Percentiles rank a stretch among this genome's conserved stretches.
Evolutionary conservation across 2,888 invertebrate genomes (phyloP).

Genomic region (Leptopilina myrica): DNA sequence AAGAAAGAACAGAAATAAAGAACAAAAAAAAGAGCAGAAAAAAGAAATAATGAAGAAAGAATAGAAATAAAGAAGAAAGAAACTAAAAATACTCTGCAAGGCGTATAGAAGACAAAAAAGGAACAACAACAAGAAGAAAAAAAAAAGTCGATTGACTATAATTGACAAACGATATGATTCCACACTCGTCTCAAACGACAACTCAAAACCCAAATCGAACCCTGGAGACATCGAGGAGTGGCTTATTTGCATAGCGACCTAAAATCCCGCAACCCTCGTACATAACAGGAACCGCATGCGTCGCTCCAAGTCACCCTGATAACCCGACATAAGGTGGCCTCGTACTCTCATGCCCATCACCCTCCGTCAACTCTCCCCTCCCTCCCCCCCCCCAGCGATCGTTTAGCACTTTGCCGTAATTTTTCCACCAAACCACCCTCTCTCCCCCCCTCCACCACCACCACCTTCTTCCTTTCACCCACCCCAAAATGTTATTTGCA

Average conservation of each 20-base stretch:
- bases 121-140: neutral
- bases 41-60: no score
- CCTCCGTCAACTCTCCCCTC: slow-evolving; percentile 50
- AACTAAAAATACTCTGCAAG: no score
- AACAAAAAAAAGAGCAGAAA: no score
- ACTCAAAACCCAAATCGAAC: slow-evolving; percentile 72
- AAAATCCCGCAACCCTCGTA: slow-evolving; percentile 62
- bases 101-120: neutral
- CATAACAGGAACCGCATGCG: slow-evolving; percentile 69
- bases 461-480: slow-evolving; percentile 53
- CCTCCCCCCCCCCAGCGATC: slow-evolving; percentile 63
- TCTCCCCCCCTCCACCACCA: slow-evolving; percentile 53
- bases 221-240: slow-evolving; percentile 74
- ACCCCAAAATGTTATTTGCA: slow-evolving; percentile 68
- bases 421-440: slow-evolving; percentile 60
- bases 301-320: slow-evolving; percentile 71
- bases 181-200: slow-evolving; percentile 5
- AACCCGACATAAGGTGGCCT: slow-evolving; percentile 74
- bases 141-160: slow-evolving; percentile 27
- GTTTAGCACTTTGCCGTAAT: slow-evolving; percentile 76
- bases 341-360: slow-evolving; percentile 53
- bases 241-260: slow-evolving; percentile 59
- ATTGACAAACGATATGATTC: slow-evolving; percentile 28
- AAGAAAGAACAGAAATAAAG: no score
- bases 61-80: no score